Evolutionary conservation across 2,797 vertebrate species (phyloP).

Genomic region (Neosilurus mollespiculum): DNA sequence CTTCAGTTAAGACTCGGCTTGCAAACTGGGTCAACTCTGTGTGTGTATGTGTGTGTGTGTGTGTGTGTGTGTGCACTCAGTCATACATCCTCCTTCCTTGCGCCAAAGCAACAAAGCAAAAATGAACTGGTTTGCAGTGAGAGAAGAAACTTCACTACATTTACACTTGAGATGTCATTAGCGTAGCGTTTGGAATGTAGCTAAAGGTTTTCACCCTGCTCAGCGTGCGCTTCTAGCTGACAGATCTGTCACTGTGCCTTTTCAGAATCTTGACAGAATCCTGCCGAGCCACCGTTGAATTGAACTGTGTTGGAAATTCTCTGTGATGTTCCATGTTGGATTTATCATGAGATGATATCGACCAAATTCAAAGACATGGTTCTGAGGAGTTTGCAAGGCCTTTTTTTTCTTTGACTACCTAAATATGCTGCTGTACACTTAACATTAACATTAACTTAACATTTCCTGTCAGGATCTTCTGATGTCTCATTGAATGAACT

Average conservation of each 20-base stretch:
- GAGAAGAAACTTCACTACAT: constrained; percentile 15
- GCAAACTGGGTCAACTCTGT: constrained; percentile 31
- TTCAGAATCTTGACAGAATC: constrained; percentile 8
- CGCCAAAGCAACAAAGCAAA: constrained; percentile 11
- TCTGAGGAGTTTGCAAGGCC: background rate
- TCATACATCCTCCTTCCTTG: background rate
- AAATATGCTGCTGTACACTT: background rate
- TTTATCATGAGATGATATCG: constrained; percentile 8
- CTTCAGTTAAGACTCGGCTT: constrained; percentile 6
- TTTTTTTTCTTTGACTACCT: background rate
- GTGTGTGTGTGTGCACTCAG: background rate
- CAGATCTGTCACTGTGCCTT: background rate
- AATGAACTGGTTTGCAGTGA: constrained; percentile 12
- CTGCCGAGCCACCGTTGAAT: background rate
- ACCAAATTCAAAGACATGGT: background rate
- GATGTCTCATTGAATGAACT: constrained; percentile 4
- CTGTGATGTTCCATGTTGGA: constrained; percentile 13
- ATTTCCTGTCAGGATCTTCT: background rate
- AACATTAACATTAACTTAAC: background rate
- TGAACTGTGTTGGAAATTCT: background rate
- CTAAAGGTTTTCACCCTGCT: constrained; percentile 18
- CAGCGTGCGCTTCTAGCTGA: background rate
- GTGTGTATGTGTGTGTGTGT: background rate
- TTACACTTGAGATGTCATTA: constrained; percentile 19
- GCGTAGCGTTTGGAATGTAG: background rate